These are phyloP conservation scores for Monoplex corrugatus DNA, from an alignment of 2,888 invertebrate genomes.

Conservation along the genomic window DNA sequence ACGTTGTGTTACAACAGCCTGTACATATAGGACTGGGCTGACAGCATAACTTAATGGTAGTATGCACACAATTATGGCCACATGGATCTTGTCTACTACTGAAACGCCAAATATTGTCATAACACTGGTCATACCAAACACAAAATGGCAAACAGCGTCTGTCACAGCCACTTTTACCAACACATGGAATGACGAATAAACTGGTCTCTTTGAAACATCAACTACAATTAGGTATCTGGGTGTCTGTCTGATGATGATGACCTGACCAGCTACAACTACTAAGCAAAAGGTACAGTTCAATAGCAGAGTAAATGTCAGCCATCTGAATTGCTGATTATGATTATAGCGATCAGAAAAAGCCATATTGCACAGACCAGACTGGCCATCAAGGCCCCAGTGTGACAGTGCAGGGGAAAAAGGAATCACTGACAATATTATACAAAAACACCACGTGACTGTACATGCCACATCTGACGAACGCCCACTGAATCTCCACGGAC, in stretches of 20 bases:
- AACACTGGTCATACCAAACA: background rate
- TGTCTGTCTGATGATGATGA: background rate
- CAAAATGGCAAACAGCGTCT: background rate
- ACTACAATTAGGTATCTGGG: background rate
- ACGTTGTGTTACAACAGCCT: too few relatives aligned
- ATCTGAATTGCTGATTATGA: background rate
- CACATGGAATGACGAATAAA: background rate
- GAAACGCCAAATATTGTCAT: background rate
- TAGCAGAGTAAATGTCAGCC: background rate
- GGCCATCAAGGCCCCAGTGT: background rate
- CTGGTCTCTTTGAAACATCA: background rate
- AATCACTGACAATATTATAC: background rate
- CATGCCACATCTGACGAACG: background rate
- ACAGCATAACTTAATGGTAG: background rate
- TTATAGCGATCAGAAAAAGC: background rate
- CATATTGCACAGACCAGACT: constrained; percentile 15
- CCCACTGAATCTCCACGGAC: background rate
- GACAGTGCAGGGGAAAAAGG: background rate
- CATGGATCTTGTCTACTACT: background rate
- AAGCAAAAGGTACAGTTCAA: background rate
- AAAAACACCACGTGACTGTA: background rate
- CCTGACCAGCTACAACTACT: background rate
- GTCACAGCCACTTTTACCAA: background rate
- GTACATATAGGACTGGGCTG: background rate
- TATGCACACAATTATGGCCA: background rate